Conservation (phyloP, 2,797 vertebrate genomes). For the Alectoris magna region DNA sequence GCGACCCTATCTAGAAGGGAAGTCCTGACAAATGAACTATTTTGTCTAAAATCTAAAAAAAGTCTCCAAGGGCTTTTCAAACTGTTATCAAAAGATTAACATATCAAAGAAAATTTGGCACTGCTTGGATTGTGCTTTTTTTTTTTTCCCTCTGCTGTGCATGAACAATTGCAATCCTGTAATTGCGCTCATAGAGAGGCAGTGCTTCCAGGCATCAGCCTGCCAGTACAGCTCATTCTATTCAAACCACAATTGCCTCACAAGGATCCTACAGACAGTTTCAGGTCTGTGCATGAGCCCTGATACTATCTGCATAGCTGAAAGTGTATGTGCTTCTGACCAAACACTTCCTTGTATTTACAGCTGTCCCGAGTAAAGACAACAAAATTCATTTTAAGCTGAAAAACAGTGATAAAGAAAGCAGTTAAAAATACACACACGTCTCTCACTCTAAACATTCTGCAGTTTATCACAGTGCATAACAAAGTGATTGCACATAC, state of each 20-base stretch:
- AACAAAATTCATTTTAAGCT: neutral
- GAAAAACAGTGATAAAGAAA: neutral
- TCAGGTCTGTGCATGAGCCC: conserved; percentile 72
- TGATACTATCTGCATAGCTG: conserved; percentile 87
- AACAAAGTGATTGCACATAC: neutral
- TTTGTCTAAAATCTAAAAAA: conserved; percentile 77
- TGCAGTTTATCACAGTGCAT: neutral
- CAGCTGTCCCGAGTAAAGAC: conserved; percentile 43
- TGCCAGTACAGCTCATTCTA: conserved; percentile 38
- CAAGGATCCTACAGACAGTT: conserved; percentile 51
- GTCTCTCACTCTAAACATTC: neutral
- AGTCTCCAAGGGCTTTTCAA: conserved; percentile 76
- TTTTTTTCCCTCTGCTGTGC: conserved; percentile 43
- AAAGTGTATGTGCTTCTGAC: conserved; percentile 81
- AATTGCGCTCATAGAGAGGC: conserved; percentile 58
- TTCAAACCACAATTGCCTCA: conserved; percentile 65
- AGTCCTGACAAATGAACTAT: conserved; percentile 80
- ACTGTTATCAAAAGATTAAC: conserved; percentile 77
- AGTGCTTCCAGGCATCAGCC: conserved; percentile 48
- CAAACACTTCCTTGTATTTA: conserved; percentile 95
- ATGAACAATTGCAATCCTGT: conserved; percentile 72
- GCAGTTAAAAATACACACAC: neutral
- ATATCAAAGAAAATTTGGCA: conserved; percentile 76
- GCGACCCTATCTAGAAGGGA: conserved; percentile 74
- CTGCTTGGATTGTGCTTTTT: conserved; percentile 37